A percentile compares a stretch with the other conserved stretches of the same genome.
These are phyloP conservation scores for Drosophila villosipedis DNA, from an alignment of 2,888 invertebrate genomes.

Conservation along the genomic window DNA sequence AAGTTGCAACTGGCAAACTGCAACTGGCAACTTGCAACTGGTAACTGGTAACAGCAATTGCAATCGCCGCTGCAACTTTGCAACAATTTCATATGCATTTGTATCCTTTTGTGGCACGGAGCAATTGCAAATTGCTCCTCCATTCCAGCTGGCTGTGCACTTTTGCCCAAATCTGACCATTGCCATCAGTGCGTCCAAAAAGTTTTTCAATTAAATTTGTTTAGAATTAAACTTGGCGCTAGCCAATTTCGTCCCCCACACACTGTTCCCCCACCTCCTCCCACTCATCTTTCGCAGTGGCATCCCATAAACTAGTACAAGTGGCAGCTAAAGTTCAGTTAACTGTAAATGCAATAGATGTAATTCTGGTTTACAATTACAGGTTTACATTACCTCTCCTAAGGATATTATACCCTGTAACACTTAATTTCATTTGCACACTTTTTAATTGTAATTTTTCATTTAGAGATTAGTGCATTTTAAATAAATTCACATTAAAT, in stretches of 20 bases:
- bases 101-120: constrained; percentile 58
- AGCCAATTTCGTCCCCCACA: constrained; percentile 37
- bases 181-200: constrained; percentile 60
- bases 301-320: neutral
- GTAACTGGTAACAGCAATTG: constrained; percentile 34
- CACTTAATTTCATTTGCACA: neutral
- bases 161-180: constrained; percentile 64
- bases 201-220: constrained; percentile 80
- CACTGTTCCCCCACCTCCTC: neutral
- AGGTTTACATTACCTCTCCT: constrained; percentile 8
- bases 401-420: constrained; percentile 3
- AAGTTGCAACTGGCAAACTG: constrained; percentile 29
- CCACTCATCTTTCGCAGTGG: neutral
- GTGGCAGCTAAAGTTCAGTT: constrained; percentile 44
- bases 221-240: constrained; percentile 76
- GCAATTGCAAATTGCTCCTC: constrained; percentile 15
- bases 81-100: constrained; percentile 76
- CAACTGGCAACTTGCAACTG: constrained; percentile 38
- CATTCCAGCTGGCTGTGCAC: constrained; percentile 15
- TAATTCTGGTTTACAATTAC: constrained; percentile 13
- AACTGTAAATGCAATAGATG: constrained; percentile 48
- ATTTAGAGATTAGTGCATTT: neutral
- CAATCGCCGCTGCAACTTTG: constrained; percentile 55
- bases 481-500: neutral
- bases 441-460: neutral